Percentiles rank a stretch among this genome's conserved stretches.
phyloP scores from a whole-genome alignment of 2,113 vertebrate genomes.

The Cygnus buccinator region DNA sequence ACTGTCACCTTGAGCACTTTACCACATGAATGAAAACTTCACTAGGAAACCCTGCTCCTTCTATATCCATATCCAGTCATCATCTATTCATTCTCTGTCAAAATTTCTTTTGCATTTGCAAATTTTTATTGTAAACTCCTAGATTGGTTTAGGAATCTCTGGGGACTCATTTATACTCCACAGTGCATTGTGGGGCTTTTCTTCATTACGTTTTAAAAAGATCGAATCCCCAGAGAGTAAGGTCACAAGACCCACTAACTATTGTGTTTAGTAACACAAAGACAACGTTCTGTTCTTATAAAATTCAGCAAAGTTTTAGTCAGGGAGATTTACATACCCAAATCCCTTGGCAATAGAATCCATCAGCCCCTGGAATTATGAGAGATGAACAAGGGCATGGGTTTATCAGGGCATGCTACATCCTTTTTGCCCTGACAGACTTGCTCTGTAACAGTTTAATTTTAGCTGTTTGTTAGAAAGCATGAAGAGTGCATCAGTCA shows the following conservation, averaged over 20 bases:
- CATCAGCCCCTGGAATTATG: conserved; percentile 64
- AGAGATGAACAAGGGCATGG: conserved; percentile 57
- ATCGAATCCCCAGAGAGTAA: conserved; percentile 56
- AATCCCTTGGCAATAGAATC: conserved; percentile 65
- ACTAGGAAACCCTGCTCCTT: conserved; percentile 9
- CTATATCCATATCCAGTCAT: conserved; percentile 36
- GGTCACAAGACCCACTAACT: conserved; percentile 58
- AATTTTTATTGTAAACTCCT: conserved; percentile 67
- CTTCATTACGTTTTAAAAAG: conserved; percentile 73
- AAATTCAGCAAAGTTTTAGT: conserved; percentile 66
- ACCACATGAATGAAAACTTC: conserved; percentile 57
- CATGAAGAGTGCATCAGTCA: background rate
- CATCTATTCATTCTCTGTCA: conserved; percentile 60
- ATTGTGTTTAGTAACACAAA: conserved; percentile 72
- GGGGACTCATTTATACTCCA: conserved; percentile 67
- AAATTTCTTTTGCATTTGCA: conserved; percentile 59
- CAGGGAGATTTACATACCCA: conserved; percentile 68
- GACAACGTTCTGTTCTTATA: conserved; percentile 50
- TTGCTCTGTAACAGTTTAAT: conserved; percentile 36
- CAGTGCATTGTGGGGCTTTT: conserved; percentile 61
- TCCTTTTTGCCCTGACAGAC: conserved; percentile 8
- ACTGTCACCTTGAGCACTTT: conserved; percentile 52
- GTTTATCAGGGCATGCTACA: conserved; percentile 54
- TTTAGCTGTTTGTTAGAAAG: background rate
- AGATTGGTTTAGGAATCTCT: conserved; percentile 73